Percentiles rank a stretch among this genome's conserved stretches.
phyloP scores from a whole-genome alignment of 2,888 invertebrate genomes.

The Pinctada fucata region DNA sequence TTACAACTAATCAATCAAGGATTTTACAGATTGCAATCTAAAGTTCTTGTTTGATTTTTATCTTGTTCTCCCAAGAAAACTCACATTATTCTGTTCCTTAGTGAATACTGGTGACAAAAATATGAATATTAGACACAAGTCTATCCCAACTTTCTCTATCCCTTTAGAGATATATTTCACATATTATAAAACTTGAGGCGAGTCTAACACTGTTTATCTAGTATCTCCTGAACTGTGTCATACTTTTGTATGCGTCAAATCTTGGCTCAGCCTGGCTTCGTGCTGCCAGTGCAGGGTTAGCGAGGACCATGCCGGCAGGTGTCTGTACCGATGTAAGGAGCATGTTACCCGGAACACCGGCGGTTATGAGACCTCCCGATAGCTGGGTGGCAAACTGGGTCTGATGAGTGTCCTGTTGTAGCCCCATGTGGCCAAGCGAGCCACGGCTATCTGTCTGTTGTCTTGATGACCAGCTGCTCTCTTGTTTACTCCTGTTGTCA shows the following conservation, averaged over 20 bases:
- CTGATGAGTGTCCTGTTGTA: slow-evolving; percentile 51
- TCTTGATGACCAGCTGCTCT: slow-evolving; percentile 34
- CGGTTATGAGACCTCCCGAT: slow-evolving; percentile 48
- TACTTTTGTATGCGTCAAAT: slow-evolving; percentile 60
- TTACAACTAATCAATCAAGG: no score
- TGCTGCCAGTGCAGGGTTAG: slow-evolving; percentile 45
- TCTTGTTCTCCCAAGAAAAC: no score
- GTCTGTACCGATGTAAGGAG: slow-evolving; percentile 55
- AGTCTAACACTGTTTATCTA: not conserved
- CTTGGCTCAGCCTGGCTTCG: slow-evolving; percentile 53
- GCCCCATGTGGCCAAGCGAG: slow-evolving; percentile 37
- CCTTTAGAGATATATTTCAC: no score
- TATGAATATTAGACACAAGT: no score
- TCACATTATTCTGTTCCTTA: no score
- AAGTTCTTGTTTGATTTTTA: no score
- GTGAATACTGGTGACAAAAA: no score
- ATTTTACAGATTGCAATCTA: no score
- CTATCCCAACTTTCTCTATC: no score
- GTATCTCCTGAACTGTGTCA: slow-evolving; percentile 31
- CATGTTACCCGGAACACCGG: slow-evolving; percentile 56
- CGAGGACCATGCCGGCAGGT: slow-evolving; percentile 53
- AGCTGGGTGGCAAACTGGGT: slow-evolving; percentile 51
- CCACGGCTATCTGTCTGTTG: slow-evolving; percentile 32
- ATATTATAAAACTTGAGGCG: no score
- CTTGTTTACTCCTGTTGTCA: slow-evolving; percentile 38